These are phyloP conservation scores for Pollachius pollachius DNA, from an alignment of 2,113 vertebrate species.

Conservation along the genomic window DNA sequence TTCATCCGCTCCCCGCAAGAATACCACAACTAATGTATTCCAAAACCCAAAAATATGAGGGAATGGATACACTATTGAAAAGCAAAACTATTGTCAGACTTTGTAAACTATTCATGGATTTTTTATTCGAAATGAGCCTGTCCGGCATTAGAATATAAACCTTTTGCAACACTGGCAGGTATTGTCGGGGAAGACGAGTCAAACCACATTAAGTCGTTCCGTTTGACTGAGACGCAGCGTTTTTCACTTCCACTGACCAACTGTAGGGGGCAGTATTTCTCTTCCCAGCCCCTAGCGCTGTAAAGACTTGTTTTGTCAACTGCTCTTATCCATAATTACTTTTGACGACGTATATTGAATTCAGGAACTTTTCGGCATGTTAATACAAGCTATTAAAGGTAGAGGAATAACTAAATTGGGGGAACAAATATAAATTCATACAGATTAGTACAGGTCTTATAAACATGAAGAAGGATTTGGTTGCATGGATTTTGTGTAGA, in stretches of 20 bases:
- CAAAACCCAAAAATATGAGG: no score
- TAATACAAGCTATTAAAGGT: conserved; percentile 39
- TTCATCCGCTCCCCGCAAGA: no score
- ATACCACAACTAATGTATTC: no score
- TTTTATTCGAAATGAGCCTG: no score
- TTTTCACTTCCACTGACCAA: conserved; percentile 3
- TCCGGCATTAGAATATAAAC: no score
- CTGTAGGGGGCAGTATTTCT: conserved; percentile 62
- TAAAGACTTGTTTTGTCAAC: conserved; percentile 9
- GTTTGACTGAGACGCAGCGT: conserved; percentile 1
- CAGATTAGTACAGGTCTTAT: conserved; percentile 54
- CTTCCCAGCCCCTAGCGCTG: conserved; percentile 20
- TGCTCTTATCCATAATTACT: conserved; percentile 50
- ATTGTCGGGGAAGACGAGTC: conserved; percentile 3
- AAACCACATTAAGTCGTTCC: conserved; percentile 6
- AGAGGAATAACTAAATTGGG: conserved; percentile 50
- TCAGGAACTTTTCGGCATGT: conserved; percentile 25
- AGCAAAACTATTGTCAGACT: no score
- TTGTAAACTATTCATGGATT: no score
- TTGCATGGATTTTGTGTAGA: conserved; percentile 11
- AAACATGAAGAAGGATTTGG: conserved; percentile 30
- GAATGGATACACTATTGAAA: no score
- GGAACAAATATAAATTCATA: conserved; percentile 21
- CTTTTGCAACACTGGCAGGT: not conserved
- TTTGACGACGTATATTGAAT: conserved; percentile 43